Conservation (phyloP, 2,113 vertebrate genomes). For the Peromyscus polionotus region DNA sequence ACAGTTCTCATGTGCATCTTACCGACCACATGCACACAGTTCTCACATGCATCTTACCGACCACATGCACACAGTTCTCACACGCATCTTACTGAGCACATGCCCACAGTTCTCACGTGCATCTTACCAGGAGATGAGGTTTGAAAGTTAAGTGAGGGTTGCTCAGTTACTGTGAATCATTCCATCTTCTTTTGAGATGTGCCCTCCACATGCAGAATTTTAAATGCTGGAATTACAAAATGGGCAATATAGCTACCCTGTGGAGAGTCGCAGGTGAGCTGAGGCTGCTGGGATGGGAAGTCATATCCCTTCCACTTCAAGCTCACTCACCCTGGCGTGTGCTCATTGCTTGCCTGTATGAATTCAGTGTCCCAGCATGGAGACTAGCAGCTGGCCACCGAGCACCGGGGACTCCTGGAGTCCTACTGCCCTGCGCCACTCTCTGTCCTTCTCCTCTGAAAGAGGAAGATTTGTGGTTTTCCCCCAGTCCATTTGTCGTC, state of each 20-base stretch:
- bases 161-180: background rate
- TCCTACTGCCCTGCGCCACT: background rate
- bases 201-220: background rate
- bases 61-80: no score
- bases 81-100: background rate
- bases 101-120: background rate
- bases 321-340: background rate
- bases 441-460: background rate
- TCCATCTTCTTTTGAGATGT: background rate
- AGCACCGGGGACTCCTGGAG: background rate
- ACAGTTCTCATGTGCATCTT: no score
- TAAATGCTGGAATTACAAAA: background rate
- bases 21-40: background rate
- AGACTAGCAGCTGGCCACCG: background rate
- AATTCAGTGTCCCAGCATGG: background rate
- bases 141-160: background rate
- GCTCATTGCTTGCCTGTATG: background rate
- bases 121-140: background rate
- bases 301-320: background rate
- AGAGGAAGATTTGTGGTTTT: background rate
- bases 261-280: rapidly evolving
- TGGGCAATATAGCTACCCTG: background rate
- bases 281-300: background rate
- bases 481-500: background rate
- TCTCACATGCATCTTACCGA: background rate